These are phyloP conservation scores for Bradysia coprophila DNA, from an alignment of 1,140 invertebrate genomes.

Conservation along the genomic window DNA sequence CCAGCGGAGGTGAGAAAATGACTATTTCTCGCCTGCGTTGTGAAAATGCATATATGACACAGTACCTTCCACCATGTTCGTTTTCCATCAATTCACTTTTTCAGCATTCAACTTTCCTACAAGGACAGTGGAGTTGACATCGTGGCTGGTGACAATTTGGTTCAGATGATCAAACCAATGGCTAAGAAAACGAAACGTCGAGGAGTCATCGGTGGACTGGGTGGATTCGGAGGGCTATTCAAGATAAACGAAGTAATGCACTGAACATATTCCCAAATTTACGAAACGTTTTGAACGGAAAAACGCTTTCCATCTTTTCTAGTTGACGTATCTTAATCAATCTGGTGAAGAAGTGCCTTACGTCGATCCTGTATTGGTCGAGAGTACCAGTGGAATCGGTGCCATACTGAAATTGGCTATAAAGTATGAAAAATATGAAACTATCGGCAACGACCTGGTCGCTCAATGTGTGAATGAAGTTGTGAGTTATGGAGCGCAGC, in stretches of 20 bases:
- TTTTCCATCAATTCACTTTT: too few species aligned
- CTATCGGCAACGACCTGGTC: slow-evolving; percentile 87
- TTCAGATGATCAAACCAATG: slow-evolving; percentile 64
- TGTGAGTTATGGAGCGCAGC: slow-evolving; percentile 83
- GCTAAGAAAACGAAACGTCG: slow-evolving; percentile 43
- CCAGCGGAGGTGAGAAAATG: too few species aligned
- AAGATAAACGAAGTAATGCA: slow-evolving; percentile 37
- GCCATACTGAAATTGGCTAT: slow-evolving; percentile 87
- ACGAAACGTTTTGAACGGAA: background rate
- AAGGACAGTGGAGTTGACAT: slow-evolving; percentile 87
- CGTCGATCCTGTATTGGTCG: slow-evolving; percentile 73
- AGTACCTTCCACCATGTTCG: too few species aligned
- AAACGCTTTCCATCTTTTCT: too few species aligned
- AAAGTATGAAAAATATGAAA: slow-evolving; percentile 54
- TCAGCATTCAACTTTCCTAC: slow-evolving; percentile 59
- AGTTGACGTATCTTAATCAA: background rate
- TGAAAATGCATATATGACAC: too few species aligned
- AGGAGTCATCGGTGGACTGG: slow-evolving; percentile 65
- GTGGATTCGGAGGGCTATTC: slow-evolving; percentile 88
- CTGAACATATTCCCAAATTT: background rate
- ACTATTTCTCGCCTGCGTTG: too few species aligned
- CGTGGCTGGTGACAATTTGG: slow-evolving; percentile 68
- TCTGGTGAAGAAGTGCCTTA: slow-evolving; percentile 21
- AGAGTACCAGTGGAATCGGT: slow-evolving; percentile 81
- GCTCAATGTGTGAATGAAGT: slow-evolving; percentile 98